Percentiles rank a stretch among this genome's conserved stretches.
Conservation (phyloP, 2,113 vertebrate genomes). For the Pavo muticus region DNA sequence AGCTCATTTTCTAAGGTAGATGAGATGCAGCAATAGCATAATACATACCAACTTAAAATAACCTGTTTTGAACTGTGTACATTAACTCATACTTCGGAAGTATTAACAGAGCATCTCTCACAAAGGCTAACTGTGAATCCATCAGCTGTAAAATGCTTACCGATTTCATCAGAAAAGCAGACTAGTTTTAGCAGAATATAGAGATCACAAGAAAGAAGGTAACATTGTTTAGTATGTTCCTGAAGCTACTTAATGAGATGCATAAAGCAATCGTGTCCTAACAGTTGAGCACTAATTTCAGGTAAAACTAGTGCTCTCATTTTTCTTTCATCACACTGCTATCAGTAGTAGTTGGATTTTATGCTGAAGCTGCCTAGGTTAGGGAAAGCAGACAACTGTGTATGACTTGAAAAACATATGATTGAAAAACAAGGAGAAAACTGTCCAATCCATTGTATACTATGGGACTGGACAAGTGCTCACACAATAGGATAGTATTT, state of each 20-base stretch:
- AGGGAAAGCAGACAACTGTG: not conserved
- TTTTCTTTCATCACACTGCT: not conserved
- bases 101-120: not conserved
- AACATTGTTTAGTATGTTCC: not conserved
- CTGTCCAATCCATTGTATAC: not conserved
- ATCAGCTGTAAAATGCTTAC: not conserved
- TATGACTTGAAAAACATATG: not conserved
- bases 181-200: not conserved
- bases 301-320: not conserved
- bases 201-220: not conserved
- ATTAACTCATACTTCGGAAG: not conserved
- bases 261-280: not conserved
- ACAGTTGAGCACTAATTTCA: not conserved
- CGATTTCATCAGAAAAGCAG: not conserved
- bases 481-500: not conserved
- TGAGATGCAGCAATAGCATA: not conserved
- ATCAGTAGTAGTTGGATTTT: not conserved
- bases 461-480: not conserved
- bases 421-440: not conserved
- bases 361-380: not conserved
- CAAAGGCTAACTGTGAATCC: not conserved
- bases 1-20: not conserved
- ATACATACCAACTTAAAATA: not conserved
- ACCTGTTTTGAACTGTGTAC: not conserved
- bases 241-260: not conserved